Base-by-base conservation (phyloP, 2,888 invertebrate species). In the Philaethria dido region DNA sequence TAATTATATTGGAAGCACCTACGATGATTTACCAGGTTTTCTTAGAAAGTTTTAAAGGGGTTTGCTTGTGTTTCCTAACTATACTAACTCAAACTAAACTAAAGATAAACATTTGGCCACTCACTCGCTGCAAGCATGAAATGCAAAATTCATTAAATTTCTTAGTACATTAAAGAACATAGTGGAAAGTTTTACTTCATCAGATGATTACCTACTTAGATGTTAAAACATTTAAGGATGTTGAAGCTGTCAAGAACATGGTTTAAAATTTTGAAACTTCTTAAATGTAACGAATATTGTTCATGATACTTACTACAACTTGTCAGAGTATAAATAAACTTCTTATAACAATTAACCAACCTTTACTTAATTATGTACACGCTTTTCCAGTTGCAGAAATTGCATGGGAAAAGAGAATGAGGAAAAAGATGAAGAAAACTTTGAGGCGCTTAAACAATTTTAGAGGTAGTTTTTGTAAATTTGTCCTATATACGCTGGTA, bases 401-500 rank as follows among this genome's bases (percentile, higher is more conserved):
- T 6, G 88, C 88, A 0, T 89, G 89, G 89, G 85, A 87, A 45
- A 89, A 78, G 45, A 77, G 91, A 73, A 89, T 90, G 87, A 80
- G 89, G 48, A 92, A 91, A 74, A 92, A 91, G 72, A 71, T 88
- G 65, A 92, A 89, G 72, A 83, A 80, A 60, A 80, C 82, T 1
- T 64, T 90, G 6, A 80, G 92, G 11, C 79, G 85, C 8, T 66
- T 76, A 50, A 70, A 84, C 0, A 90, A 92, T 70, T 92, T 90
- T 64, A 89, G 77, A 86, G 92, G 92, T 90, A 67, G 5, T 2
- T 9, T 61, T 14, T 42, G 9, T 57, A 48, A 3, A 9, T 25
- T 25, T 14, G 45, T 16, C 1, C 3, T n/a, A 39, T 20, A 18
- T 18, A 18, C 2, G 9, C 11, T 16, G 9, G 16, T 0, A 45